phyloP scores from a whole-genome alignment of 2,797 vertebrate genomes.

The Myripristis jacobus region DNA sequence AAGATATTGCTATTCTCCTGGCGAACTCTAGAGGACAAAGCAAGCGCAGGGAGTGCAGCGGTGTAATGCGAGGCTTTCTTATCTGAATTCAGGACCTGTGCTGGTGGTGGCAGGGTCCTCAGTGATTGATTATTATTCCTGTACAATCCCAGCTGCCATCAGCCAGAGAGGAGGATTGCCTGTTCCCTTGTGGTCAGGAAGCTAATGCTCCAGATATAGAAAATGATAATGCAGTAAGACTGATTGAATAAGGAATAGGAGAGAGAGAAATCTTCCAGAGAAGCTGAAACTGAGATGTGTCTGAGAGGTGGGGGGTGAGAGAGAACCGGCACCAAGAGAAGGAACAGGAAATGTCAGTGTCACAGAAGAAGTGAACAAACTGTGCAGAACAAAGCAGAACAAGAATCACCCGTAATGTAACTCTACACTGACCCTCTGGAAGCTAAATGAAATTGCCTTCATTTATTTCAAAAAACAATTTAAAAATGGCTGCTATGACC shows the following conservation, averaged over 20 bases:
- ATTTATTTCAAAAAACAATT: no score
- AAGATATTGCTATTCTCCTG: constrained; percentile 1
- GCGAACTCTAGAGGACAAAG: constrained; percentile 19
- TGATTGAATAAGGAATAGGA: constrained; percentile 39
- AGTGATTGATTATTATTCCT: constrained; percentile 61
- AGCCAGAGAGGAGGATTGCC: constrained; percentile 15
- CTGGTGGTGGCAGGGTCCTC: constrained; percentile 18
- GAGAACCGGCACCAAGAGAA: no score
- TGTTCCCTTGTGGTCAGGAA: constrained; percentile 41
- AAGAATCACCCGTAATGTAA: neutral
- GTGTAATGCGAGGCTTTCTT: constrained; percentile 9
- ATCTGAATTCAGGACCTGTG: constrained; percentile 47
- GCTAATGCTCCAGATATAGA: constrained; percentile 53
- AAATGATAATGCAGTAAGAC: constrained; percentile 49
- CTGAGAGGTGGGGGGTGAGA: constrained; percentile 4
- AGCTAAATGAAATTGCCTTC: no score
- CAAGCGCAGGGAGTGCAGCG: neutral
- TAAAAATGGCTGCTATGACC: no score
- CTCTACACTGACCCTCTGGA: no score
- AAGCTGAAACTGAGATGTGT: constrained; percentile 12
- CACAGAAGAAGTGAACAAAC: neutral
- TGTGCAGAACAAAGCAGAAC: neutral
- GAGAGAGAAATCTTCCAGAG: constrained; percentile 21
- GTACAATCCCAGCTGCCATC: constrained; percentile 22
- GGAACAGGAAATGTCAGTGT: neutral